These are phyloP conservation scores for Icerya purchasi DNA, from an alignment of 2,888 invertebrate species.

Conservation along the genomic window DNA sequence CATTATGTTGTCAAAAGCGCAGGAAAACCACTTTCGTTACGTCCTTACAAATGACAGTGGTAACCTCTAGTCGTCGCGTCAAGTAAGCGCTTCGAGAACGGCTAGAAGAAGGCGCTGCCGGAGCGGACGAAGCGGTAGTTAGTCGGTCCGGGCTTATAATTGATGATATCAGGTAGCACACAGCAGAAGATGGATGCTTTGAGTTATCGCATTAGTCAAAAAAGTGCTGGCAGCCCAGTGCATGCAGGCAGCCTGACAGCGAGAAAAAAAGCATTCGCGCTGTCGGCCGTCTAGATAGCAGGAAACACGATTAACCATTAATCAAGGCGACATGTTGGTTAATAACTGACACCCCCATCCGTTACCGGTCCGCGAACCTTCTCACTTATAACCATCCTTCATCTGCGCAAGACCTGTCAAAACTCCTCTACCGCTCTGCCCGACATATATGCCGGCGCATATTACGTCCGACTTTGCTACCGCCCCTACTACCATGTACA, in stretches of 20 bases:
- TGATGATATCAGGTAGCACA: constrained; percentile 14
- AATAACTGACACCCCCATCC: constrained; percentile 5
- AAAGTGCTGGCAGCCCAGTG: no score
- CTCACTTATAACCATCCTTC: background rate
- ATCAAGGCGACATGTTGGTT: constrained; percentile 14
- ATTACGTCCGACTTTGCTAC: no score
- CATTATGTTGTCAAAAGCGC: constrained; percentile 13
- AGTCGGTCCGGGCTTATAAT: constrained; percentile 8
- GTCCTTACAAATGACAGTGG: background rate
- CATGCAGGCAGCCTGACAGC: background rate
- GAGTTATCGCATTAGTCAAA: constrained; percentile 6
- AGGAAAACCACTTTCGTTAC: background rate
- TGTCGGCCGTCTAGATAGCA: no score
- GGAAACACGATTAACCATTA: constrained; percentile 14
- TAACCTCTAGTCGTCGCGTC: no score
- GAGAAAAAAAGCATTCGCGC: no score
- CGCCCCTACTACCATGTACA: no score
- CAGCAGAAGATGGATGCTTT: constrained; percentile 13
- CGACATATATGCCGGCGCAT: background rate
- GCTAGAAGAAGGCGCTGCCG: no score
- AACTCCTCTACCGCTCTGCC: background rate
- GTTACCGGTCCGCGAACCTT: background rate
- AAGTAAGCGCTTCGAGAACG: no score
- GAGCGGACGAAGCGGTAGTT: no score
- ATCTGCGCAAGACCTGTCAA: background rate